These are phyloP conservation scores for Drosophila atripex DNA, from an alignment of 2,888 invertebrate species.

Conservation along the genomic window DNA sequence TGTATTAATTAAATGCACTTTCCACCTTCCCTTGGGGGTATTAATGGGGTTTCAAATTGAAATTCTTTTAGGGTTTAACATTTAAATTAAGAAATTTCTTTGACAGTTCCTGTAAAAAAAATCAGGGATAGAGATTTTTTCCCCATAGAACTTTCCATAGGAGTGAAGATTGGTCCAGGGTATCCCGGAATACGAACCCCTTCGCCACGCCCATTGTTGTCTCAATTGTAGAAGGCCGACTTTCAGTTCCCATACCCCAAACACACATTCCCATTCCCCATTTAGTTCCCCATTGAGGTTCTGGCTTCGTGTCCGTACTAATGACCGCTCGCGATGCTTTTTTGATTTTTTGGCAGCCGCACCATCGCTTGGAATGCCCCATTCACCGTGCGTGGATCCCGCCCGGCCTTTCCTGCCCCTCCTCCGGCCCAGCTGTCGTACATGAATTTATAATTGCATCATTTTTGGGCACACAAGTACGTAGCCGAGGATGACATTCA, in stretches of 20 bases:
- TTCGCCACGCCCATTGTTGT: neutral
- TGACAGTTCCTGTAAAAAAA: too few relatives aligned
- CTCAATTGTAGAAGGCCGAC: neutral
- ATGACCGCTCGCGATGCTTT: conserved; percentile 59
- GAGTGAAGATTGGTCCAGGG: neutral
- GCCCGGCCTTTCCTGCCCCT: conserved; percentile 7
- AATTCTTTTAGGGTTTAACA: neutral
- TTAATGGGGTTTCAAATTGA: neutral
- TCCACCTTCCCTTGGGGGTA: conserved; percentile 3
- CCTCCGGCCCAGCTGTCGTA: conserved; percentile 10
- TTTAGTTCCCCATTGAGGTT: conserved; percentile 38
- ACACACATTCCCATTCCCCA: conserved; percentile 1
- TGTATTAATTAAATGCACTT: conserved; percentile 66
- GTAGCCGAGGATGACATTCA: conserved; percentile 28
- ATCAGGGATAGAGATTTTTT: too few relatives aligned
- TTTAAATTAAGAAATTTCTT: neutral
- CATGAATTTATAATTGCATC: conserved; percentile 76
- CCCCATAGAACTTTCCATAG: too few relatives aligned
- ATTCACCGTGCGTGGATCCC: conserved; percentile 33
- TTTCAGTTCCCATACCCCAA: neutral
- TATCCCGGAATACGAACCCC: neutral
- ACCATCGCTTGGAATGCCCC: conserved; percentile 41
- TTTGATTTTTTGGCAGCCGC: conserved; percentile 58
- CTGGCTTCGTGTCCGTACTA: conserved; percentile 50
- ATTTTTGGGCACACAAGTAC: conserved; percentile 46